Evolutionary conservation across 2,797 vertebrate species (phyloP).

Genomic region (Octomys mimax): DNA sequence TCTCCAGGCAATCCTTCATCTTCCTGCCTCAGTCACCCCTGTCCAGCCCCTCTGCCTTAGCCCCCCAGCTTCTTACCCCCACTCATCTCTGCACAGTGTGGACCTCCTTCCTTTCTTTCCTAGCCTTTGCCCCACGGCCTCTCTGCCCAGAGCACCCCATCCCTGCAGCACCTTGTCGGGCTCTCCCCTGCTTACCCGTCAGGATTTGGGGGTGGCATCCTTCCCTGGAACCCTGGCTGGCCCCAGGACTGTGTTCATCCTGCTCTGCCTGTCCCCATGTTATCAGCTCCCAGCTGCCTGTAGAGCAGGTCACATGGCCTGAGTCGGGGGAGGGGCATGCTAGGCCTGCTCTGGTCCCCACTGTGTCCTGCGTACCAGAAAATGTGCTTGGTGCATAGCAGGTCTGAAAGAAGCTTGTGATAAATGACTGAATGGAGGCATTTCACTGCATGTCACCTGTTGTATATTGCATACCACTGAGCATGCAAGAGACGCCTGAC

Average conservation of each 20-base stretch:
- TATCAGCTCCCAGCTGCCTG: neutral
- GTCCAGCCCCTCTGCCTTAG: neutral
- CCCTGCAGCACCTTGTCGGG: neutral
- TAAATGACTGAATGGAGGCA: neutral
- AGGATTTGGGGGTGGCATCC: neutral
- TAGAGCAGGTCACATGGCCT: neutral
- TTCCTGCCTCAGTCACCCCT: neutral
- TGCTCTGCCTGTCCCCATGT: neutral
- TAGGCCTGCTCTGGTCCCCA: neutral
- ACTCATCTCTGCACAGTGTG: accelerated
- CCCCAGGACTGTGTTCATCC: neutral
- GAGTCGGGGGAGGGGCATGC: neutral
- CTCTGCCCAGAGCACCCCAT: neutral
- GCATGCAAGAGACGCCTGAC: too few relatives aligned
- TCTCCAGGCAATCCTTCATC: neutral
- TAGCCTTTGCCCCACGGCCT: neutral
- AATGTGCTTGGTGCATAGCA: neutral
- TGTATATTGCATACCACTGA: too few relatives aligned
- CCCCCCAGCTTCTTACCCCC: neutral
- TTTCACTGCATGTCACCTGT: too few relatives aligned
- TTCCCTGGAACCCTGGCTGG: neutral
- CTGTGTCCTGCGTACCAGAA: neutral
- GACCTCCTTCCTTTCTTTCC: neutral
- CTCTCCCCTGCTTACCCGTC: accelerated
- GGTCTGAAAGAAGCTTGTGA: neutral